Evolutionary conservation across 2,797 vertebrate species (phyloP).

Genomic region (Distichodus sexfasciatus): DNA sequence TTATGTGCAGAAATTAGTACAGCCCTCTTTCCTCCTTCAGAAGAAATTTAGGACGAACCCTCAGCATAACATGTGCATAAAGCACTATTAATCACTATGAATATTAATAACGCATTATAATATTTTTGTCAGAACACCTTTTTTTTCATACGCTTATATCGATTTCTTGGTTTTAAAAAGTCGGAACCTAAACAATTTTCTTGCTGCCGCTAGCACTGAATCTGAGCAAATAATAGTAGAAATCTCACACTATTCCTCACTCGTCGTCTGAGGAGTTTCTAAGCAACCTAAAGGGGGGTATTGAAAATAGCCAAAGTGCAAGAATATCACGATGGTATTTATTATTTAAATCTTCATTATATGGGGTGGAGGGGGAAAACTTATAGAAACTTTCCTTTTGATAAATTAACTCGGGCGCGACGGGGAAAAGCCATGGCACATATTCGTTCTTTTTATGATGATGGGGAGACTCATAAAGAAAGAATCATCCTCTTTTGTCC

Average conservation of each 20-base stretch:
- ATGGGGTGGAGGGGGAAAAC: slow-evolving; percentile 65
- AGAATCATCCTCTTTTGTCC: slow-evolving; percentile 39
- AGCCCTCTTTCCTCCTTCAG: slow-evolving; percentile 53
- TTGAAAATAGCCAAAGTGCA: slow-evolving; percentile 90
- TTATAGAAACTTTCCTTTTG: slow-evolving; percentile 89
- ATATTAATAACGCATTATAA: too few relatives aligned
- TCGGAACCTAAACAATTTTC: too few relatives aligned
- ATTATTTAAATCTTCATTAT: slow-evolving; percentile 85
- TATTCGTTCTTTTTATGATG: slow-evolving; percentile 45
- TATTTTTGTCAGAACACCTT: too few relatives aligned
- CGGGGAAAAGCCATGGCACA: slow-evolving; percentile 55
- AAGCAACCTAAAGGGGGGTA: slow-evolving; percentile 90
- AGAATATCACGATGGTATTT: slow-evolving; percentile 97
- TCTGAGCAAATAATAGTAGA: slow-evolving; percentile 56
- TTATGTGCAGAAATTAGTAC: slow-evolving; percentile 78
- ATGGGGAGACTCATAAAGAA: slow-evolving; percentile 44
- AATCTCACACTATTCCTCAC: slow-evolving; percentile 77
- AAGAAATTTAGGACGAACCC: not conserved
- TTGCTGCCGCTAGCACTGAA: slow-evolving; percentile 45
- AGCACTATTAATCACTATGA: not conserved
- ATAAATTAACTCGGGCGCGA: slow-evolving; percentile 82
- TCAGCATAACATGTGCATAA: slow-evolving; percentile 8
- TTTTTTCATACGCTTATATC: too few relatives aligned
- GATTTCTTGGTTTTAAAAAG: too few relatives aligned
- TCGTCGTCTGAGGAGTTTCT: slow-evolving; percentile 84